Base-by-base conservation (phyloP, 2,797 vertebrate species). In the Oreonectes daqikongensis region DNA sequence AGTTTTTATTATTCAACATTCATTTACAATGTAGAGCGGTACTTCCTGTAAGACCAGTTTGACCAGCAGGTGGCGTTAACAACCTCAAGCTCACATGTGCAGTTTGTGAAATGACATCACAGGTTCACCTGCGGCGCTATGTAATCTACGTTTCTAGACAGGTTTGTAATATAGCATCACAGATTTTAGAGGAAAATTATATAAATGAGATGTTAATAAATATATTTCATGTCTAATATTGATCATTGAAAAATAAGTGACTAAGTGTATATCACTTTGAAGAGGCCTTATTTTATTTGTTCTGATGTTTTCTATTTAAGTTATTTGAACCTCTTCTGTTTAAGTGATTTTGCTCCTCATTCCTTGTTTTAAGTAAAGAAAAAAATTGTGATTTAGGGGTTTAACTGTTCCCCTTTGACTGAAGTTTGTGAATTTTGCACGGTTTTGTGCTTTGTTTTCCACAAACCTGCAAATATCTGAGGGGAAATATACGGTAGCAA, bases 231-330 rank as follows among this genome's bases (percentile, higher is more conserved):
- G 15, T 12, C 7, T 8, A 70, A 28, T 30, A 64, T 2, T 22
- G 61, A 67, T 64, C 44, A 28, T 35, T 63, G 17, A 46, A 59
- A 71, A 46, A 30, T 42, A 32, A 12, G 46, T 67, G 1, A 6
- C 2, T 32, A 30, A 32, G 22, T 50, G 20, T 42, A 46, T 69
- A 30, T 72, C 50, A 82, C 67, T 79, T 85, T 42, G 79, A 64
- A 82, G 89, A 81, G 86, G 91, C 92, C 92, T 93, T 92, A 88
- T 32, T 84, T 86, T 83, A 60, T 53, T 81, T 63, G 8, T 46
- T 79, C 65, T 22, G 17, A 22, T 28, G 22, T 60, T 38, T 53
- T 57, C 18, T n/a, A 12, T 69, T 44, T 69, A 42, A 75, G 20
- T 66, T 17, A 83, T 83, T 88, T 83, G 64, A 73, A 59, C 28